Evolutionary conservation across 2,797 vertebrate genomes (phyloP), one percentile per base, ranked within the genome.

Genomic region (Alcedo atthis): DNA sequence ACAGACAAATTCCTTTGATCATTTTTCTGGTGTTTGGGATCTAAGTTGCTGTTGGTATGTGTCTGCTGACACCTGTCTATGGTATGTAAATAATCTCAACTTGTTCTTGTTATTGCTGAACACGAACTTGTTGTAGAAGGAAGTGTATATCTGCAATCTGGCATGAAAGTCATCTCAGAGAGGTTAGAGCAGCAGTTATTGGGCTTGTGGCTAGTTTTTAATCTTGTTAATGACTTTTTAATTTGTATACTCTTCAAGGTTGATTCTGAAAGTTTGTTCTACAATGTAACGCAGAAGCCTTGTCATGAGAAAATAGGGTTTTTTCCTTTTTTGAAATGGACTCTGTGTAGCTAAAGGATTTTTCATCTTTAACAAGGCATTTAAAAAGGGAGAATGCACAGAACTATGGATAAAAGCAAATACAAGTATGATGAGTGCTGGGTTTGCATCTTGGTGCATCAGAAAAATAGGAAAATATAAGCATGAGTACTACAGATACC

Each of bases 1-100:
- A 20, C 70, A 92, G 79, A 64, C 28, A 71, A 73, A 88, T 54
- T 87, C 90, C 73, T 93, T 87, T 94, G 92, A 94, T 96, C 79
- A 66, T 79, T 95, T 66, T 35, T 59, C 43, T 71, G n/a, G 45
- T 51, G 81, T 26, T 83, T 48, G 71, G 77, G 71, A 63, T 85
- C 93, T 85, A 92, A 92, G 92, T 86, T 92, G 68, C 79, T 85
- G 58, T 80, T 30, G 53, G 37, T 71, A 51, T 67, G 66, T 89
- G 83, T 74, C 93, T 93, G 89, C 83, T 91, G 84, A 87, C 91
- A 90, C 69, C 71, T 90, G 51, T 33, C 71, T 26, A 32, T 1
- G 1, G 95, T 77, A 28, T 48, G 73, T 67, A 85, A 95, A 93
- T 90, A 81, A 87, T 75, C 69, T 58, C 84, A 51, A 3, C 84